phyloP scores from a whole-genome alignment of 1,140 invertebrate species.

The Onthophagus taurus region DNA sequence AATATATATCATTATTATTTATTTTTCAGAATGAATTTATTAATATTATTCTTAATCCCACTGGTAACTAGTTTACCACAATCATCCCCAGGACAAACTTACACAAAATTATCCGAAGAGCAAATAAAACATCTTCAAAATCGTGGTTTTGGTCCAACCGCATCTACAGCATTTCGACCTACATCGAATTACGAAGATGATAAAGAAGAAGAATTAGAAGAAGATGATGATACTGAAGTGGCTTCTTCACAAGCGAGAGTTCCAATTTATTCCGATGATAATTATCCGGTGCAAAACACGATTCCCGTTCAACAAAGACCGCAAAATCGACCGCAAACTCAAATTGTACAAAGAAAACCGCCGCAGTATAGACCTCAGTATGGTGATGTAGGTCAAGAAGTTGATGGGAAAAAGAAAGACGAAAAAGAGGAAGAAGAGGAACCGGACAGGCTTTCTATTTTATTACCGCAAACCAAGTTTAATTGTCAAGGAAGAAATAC shows the following conservation, averaged over 20 bases:
- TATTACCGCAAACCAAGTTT: conserved; percentile 77
- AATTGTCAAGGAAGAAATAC: conserved; percentile 68
- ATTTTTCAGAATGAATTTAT: conserved; percentile 22
- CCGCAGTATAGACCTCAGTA: conserved; percentile 9
- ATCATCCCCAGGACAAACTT: conserved; percentile 19
- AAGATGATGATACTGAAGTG: conserved; percentile 19
- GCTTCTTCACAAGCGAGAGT: conserved; percentile 26
- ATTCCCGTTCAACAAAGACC: conserved; percentile 12
- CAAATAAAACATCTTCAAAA: conserved; percentile 26
- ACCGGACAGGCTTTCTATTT: conserved; percentile 68
- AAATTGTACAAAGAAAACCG: conserved; percentile 12
- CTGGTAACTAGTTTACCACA: conserved; percentile 15
- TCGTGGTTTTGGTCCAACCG: conserved; percentile 26
- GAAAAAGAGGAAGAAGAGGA: conserved; percentile 73
- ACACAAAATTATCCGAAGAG: conserved; percentile 21
- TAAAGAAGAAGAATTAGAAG: conserved; percentile 19
- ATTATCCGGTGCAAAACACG: conserved; percentile 16
- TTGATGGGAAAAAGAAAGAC: conserved; percentile 39
- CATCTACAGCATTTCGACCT: conserved; percentile 18
- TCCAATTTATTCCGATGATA: conserved; percentile 25
- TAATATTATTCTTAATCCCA: conserved; percentile 13
- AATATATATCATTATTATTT: neutral
- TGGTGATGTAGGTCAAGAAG: conserved; percentile 6
- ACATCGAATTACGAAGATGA: conserved; percentile 10
- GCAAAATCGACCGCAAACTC: conserved; percentile 11